These are phyloP conservation scores for Oreochromis aureus DNA, from an alignment of 2,113 vertebrate species.

Conservation along the genomic window DNA sequence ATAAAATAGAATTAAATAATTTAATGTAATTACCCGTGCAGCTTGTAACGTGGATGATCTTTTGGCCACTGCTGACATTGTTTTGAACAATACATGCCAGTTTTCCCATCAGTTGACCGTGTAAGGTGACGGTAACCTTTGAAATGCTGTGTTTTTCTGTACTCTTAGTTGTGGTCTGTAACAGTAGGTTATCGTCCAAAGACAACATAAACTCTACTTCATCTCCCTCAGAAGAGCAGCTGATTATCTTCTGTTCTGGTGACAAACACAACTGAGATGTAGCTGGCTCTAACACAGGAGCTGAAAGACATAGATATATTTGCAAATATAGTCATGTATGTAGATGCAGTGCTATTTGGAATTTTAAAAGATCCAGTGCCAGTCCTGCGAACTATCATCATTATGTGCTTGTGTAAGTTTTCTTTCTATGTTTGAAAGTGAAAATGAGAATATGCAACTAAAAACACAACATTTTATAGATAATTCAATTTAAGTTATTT, in stretches of 20 bases:
- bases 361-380: neutral
- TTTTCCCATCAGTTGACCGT: neutral
- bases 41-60: neutral
- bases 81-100: slow-evolving; percentile 9
- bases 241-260: neutral
- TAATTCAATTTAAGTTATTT: neutral
- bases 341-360: neutral
- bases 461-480: neutral
- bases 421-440: neutral
- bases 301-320: neutral
- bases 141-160: neutral
- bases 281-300: neutral
- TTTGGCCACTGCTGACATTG: neutral
- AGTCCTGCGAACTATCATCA: neutral
- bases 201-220: neutral
- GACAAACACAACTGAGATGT: slow-evolving; percentile 24
- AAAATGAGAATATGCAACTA: neutral
- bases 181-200: neutral
- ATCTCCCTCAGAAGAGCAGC: slow-evolving; percentile 26
- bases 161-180: neutral
- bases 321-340: neutral
- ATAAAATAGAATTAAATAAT: neutral
- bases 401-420: neutral
- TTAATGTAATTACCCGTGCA: neutral
- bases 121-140: neutral